A percentile compares a stretch with the other conserved stretches of the same genome.
phyloP scores from a whole-genome alignment of 2,888 invertebrate genomes.

The Tanytarsus gracilentus region DNA sequence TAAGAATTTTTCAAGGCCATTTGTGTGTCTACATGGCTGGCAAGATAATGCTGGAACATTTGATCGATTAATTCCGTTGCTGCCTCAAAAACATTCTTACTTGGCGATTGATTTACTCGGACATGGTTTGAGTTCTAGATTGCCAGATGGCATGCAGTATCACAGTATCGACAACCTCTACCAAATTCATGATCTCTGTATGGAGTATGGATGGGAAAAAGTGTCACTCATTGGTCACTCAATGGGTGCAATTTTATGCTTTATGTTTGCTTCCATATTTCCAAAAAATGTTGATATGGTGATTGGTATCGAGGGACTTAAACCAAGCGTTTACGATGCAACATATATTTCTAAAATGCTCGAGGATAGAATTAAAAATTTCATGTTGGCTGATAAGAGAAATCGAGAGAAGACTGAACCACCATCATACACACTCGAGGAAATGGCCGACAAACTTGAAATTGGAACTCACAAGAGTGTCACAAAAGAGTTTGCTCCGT shows the following conservation, averaged over 20 bases:
- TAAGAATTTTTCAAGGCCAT: too few species aligned
- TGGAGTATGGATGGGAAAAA: constrained; percentile 59
- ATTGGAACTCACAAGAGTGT: constrained; percentile 50
- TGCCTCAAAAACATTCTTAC: constrained; percentile 39
- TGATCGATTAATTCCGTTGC: constrained; percentile 54
- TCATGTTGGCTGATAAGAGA: constrained; percentile 42
- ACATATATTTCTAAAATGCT: background rate
- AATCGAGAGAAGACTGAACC: constrained; percentile 44
- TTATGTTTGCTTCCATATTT: constrained; percentile 49
- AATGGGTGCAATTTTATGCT: constrained; percentile 53
- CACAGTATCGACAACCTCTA: constrained; percentile 42
- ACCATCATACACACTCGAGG: constrained; percentile 53
- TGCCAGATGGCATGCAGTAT: constrained; percentile 52
- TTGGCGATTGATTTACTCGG: constrained; percentile 63
- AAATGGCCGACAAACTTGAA: constrained; percentile 51
- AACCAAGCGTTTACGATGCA: background rate
- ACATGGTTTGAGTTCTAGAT: constrained; percentile 60
- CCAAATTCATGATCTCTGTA: constrained; percentile 49
- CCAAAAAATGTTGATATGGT: constrained; percentile 37
- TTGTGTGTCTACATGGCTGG: constrained; percentile 53
- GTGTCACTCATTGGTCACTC: constrained; percentile 61
- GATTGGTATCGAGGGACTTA: constrained; percentile 10
- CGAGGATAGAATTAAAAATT: constrained; percentile 40
- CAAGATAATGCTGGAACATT: constrained; percentile 70
- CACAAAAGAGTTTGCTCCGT: constrained; percentile 46